Evolutionary conservation across 1,140 invertebrate genomes (phyloP).

Genomic region (Spodoptera frugiperda): DNA sequence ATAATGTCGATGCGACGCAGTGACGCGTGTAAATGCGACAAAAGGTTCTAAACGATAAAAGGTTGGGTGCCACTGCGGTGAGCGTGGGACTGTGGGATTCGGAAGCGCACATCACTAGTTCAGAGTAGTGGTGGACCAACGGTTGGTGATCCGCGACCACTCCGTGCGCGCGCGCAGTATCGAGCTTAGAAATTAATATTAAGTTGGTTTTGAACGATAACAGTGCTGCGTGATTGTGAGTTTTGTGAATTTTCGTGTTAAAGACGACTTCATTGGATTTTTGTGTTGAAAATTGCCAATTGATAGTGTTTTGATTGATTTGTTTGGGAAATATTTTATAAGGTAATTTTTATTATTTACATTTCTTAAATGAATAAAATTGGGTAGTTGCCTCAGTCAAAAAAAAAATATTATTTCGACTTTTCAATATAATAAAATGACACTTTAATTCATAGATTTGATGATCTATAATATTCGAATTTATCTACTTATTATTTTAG

Average conservation of each 20-base stretch:
- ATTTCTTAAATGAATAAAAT: too few species aligned
- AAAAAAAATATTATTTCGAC: too few species aligned
- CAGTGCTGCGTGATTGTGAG: slow-evolving; percentile 2
- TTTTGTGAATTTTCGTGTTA: slow-evolving; percentile 8
- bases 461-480: too few species aligned
- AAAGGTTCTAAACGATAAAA: slow-evolving; percentile 48
- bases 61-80: slow-evolving; percentile 51
- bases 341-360: background rate
- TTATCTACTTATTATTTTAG: too few species aligned
- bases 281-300: slow-evolving; percentile 50
- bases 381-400: too few species aligned
- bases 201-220: slow-evolving; percentile 10
- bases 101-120: slow-evolving; percentile 60
- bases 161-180: slow-evolving; percentile 60
- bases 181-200: slow-evolving; percentile 17
- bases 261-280: slow-evolving; percentile 25
- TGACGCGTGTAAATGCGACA: slow-evolving; percentile 50
- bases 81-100: slow-evolving; percentile 65
- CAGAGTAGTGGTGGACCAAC: slow-evolving; percentile 56
- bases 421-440: too few species aligned
- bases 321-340: background rate
- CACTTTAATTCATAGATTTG: too few species aligned
- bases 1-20: background rate
- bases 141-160: slow-evolving; percentile 63
- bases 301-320: slow-evolving; percentile 50